phyloP scores from a whole-genome alignment of 1,140 invertebrate species.

The Microvelia longipes region DNA sequence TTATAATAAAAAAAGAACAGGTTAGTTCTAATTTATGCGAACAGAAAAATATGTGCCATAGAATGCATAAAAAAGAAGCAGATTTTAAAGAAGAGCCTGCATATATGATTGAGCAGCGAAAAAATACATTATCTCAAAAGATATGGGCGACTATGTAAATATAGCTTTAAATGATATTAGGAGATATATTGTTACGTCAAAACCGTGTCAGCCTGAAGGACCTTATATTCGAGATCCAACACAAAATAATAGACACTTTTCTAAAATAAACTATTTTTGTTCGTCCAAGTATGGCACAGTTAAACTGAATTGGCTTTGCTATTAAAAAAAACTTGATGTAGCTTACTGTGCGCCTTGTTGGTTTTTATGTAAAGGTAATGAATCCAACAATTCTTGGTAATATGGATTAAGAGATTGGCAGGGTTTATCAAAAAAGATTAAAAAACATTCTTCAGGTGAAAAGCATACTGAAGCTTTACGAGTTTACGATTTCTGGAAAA shows the following conservation, averaged over 20 bases:
- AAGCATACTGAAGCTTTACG: not conserved
- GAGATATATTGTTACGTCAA: not conserved
- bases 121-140: not conserved
- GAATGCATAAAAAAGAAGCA: not conserved
- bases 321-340: not conserved
- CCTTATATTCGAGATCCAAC: not conserved
- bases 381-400: not conserved
- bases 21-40: not conserved
- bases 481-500: not conserved
- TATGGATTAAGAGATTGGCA: not conserved
- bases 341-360: not conserved
- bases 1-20: not conserved
- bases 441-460: not conserved
- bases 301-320: not conserved
- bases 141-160: not conserved
- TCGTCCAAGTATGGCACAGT: not conserved
- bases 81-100: not conserved
- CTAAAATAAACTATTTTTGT: not conserved
- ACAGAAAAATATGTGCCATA: not conserved
- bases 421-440: not conserved
- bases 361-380: not conserved
- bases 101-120: not conserved
- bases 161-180: not conserved
- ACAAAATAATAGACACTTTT: not conserved
- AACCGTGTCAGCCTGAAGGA: not conserved